Conservation (phyloP, 2,113 vertebrate species). For the Limnothrissa miodon region DNA sequence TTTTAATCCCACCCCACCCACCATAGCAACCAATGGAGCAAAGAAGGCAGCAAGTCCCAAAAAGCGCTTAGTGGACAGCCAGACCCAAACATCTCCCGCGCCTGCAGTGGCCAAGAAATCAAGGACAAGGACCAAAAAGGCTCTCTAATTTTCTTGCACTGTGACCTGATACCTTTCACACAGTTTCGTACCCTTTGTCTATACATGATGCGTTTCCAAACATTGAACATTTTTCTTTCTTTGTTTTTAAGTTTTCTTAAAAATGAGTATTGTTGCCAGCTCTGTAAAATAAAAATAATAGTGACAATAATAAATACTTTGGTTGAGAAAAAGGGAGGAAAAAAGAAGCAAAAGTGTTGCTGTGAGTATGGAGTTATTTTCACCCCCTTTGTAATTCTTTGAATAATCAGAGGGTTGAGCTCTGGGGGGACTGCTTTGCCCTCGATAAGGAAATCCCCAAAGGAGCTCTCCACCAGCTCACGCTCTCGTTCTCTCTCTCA, state of each 20-base stretch:
- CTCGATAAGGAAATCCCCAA: constrained; percentile 51
- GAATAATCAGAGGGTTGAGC: constrained; percentile 49
- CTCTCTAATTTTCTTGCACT: constrained; percentile 29
- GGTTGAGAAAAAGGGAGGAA: no score
- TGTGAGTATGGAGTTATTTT: constrained; percentile 52
- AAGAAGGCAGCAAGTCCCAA: constrained; percentile 45
- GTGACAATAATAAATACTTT: constrained; percentile 65
- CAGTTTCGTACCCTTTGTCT: constrained; percentile 28
- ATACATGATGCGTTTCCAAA: constrained; percentile 43
- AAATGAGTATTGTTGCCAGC: constrained; percentile 26
- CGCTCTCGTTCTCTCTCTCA: no score
- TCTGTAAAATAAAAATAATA: constrained; percentile 42
- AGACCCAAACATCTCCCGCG: constrained; percentile 47
- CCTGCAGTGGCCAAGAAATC: constrained; percentile 17
- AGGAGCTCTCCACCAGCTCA: constrained; percentile 43
- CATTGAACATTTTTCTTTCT: constrained; percentile 23
- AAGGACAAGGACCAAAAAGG: constrained; percentile 57
- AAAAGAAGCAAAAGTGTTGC: constrained; percentile 34
- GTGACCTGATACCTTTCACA: constrained; percentile 26
- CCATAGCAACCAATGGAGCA: constrained; percentile 49
- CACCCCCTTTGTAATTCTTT: constrained; percentile 52
- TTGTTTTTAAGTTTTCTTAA: constrained; percentile 31
- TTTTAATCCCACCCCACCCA: neutral
- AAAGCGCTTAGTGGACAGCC: constrained; percentile 45
- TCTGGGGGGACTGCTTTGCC: constrained; percentile 54